Evolutionary conservation across 2,888 invertebrate genomes (phyloP), one percentile per base, ranked within the genome.

Genomic region (Clostera curtula): DNA sequence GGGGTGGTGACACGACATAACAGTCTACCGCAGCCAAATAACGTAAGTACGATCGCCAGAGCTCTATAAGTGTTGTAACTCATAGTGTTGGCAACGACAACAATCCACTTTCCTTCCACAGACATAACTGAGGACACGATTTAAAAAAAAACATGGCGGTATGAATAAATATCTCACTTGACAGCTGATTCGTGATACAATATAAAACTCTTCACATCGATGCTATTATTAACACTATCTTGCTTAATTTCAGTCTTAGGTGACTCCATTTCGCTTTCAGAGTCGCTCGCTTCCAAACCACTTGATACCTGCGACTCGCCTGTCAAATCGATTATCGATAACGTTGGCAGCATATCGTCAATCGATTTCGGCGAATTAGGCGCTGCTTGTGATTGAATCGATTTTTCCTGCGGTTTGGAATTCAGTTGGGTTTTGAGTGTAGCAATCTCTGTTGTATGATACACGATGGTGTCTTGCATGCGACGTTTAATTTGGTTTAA

Each of bases 401-500:
- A 32, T 36, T 38, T 32, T n/a, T n/a, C n/a, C n/a, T 13, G 29
- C 15, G 10, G 32, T 34, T 12, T 19, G 27, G 5, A 25, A 22
- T 19, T 37, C 38, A 5, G 34, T 26, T 36, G 34, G 1, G 29
- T 7, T 29, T 65, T 66, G 1, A 63, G 40, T 1, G 36, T 27
- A 12, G 57, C 56, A 0, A 47, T 42, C 43, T 72, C 62, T 24
- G 35, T 58, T 12, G 56, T 53, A 30, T 85, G 84, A 27, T 74
- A 63, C 1, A 50, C 19, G 1, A 61, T 59, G 0, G 66, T 55
- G 13, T 83, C 77, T 38, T 60, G 56, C 0, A 84, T 54, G 1
- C 66, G 56, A 31, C 62, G 64, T 36, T 71, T 75, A 1, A 83
- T 55, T 31, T 73, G 71, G 0, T 46, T 25, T 2, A 82, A 43